Conservation (phyloP, 30 jellyfish, hydroid and myxozoan species). For the Aurelia sp. region DNA sequence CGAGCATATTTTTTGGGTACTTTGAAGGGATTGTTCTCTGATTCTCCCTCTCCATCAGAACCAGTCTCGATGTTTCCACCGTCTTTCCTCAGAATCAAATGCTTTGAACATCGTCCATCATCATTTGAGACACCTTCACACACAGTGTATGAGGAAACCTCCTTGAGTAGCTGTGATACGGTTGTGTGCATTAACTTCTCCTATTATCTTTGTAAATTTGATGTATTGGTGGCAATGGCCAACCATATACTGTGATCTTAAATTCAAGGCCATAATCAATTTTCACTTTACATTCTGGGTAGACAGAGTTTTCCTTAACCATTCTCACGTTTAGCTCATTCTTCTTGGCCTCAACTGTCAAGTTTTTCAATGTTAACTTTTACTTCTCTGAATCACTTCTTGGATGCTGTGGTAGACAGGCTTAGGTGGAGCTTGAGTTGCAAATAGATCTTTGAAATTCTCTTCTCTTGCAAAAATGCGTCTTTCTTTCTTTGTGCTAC, state of each 20-base stretch:
- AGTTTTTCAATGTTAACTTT: too few species aligned
- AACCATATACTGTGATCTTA: background rate
- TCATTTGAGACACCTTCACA: background rate
- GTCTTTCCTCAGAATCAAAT: background rate
- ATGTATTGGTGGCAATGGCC: background rate
- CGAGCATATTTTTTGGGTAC: background rate
- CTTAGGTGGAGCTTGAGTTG: too few species aligned
- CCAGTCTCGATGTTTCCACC: background rate
- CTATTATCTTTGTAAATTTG: background rate
- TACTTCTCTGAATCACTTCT: too few species aligned
- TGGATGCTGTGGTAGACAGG: too few species aligned
- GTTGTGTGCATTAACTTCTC: background rate
- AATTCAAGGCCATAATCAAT: background rate
- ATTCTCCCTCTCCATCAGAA: conserved; percentile 5
- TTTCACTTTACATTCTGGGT: background rate
- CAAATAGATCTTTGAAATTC: too few species aligned
- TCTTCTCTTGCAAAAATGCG: too few species aligned
- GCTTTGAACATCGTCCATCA: background rate
- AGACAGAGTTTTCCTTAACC: background rate
- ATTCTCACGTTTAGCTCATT: too few species aligned
- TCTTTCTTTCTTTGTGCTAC: too few species aligned
- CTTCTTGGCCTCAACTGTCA: too few species aligned
- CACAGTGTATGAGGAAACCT: too few species aligned
- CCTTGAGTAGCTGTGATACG: too few species aligned
- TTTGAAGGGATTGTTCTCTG: background rate